A percentile compares a stretch with the other conserved stretches of the same genome.
Conservation (phyloP, 2,113 vertebrate genomes). For the Grantiella picta region DNA sequence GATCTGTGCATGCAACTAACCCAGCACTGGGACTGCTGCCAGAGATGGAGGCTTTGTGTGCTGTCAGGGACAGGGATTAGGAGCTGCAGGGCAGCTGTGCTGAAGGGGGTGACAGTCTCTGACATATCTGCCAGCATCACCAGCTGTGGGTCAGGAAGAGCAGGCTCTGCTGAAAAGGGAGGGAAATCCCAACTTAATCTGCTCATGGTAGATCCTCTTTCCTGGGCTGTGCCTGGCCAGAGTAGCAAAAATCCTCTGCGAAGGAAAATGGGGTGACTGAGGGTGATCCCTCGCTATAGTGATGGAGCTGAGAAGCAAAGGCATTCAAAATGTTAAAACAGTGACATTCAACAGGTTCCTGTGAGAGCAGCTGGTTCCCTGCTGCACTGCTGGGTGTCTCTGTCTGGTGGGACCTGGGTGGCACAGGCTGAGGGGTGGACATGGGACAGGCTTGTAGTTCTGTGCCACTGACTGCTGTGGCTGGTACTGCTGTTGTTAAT, state of each 20-base stretch:
- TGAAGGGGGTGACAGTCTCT: background rate
- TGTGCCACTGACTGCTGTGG: background rate
- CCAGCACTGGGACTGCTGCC: background rate
- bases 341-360: background rate
- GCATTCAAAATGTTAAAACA: background rate
- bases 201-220: background rate
- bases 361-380: background rate
- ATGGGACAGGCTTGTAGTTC: background rate
- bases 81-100: background rate
- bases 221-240: background rate
- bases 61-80: background rate
- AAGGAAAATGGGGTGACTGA: background rate
- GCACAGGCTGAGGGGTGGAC: background rate
- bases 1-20: background rate
- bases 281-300: background rate
- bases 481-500: background rate
- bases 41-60: background rate
- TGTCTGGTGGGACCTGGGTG: background rate
- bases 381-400: background rate
- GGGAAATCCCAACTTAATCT: background rate
- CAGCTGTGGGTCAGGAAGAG: accelerated
- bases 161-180: background rate
- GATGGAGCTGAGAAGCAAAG: background rate
- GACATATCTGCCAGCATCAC: background rate
- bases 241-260: background rate